Conservation (phyloP, 2,797 vertebrate species). For the Pseudochirops corinnae region DNA sequence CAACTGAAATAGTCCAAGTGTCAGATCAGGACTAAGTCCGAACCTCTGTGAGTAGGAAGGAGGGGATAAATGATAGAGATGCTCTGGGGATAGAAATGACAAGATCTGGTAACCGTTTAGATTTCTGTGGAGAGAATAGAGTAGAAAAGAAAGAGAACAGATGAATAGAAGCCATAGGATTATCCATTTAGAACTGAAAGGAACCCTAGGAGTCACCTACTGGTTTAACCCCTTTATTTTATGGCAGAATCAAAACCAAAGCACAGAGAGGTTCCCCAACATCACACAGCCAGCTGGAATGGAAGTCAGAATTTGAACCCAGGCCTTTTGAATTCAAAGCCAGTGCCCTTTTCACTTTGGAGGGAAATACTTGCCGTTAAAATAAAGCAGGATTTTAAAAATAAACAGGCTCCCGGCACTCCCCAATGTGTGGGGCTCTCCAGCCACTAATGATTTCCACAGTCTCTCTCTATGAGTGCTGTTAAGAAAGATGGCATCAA, state of each 20-base stretch:
- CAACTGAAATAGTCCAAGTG: not conserved
- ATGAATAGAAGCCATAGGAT: not conserved
- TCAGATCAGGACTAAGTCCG: not conserved
- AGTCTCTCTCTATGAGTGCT: constrained; percentile 36
- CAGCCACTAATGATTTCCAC: not conserved
- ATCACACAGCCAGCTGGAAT: not conserved
- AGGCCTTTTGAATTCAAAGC: not conserved
- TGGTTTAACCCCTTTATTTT: not conserved
- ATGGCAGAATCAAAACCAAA: not conserved
- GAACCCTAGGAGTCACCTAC: not conserved
- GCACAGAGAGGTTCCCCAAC: not conserved
- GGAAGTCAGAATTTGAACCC: not conserved
- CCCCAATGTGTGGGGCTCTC: constrained; percentile 4
- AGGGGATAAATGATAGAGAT: not conserved
- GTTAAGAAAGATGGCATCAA: not conserved
- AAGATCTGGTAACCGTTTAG: not conserved
- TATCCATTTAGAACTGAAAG: not conserved
- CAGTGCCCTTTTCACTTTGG: not conserved
- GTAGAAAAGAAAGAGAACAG: not conserved
- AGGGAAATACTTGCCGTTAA: not conserved
- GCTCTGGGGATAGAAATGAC: not conserved
- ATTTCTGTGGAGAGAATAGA: not conserved
- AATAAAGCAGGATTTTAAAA: constrained; percentile 9
- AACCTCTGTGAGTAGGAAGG: not conserved
- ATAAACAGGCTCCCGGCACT: constrained; percentile 34